A percentile compares a stretch with the other conserved stretches of the same genome.
Conservation (phyloP, 2,113 vertebrate genomes). For the Poeciliopsis occidentalis region DNA sequence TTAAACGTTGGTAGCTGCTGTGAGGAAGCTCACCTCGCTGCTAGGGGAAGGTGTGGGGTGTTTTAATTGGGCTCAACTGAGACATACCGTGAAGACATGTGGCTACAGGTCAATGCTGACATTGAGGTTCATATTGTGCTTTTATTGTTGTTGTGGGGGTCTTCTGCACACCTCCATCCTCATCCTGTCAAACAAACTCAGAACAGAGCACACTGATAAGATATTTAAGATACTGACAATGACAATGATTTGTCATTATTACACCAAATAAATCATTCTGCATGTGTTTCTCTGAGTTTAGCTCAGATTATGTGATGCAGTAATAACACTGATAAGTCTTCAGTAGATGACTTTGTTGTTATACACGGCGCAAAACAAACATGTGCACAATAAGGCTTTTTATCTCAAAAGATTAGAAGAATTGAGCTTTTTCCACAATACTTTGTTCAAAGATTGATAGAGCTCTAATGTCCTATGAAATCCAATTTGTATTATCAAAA, state of each 20-base stretch:
- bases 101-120: conserved; percentile 36
- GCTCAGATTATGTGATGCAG: too few relatives aligned
- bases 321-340: too few relatives aligned
- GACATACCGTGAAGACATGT: conserved; percentile 23
- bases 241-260: too few relatives aligned
- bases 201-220: conserved; percentile 1
- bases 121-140: conserved; percentile 10
- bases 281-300: too few relatives aligned
- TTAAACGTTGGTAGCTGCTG: conserved; percentile 15
- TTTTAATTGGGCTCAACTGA: conserved; percentile 41
- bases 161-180: conserved; percentile 25
- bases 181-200: conserved; percentile 17
- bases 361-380: too few relatives aligned
- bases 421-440: not conserved
- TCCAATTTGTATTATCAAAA: not conserved
- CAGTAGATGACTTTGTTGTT: too few relatives aligned
- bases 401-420: too few relatives aligned
- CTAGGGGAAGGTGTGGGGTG: conserved; percentile 9
- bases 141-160: conserved; percentile 26
- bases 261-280: too few relatives aligned
- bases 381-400: too few relatives aligned
- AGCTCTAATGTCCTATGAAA: not conserved
- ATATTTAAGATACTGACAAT: not conserved
- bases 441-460: not conserved
- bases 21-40: conserved; percentile 17